These are phyloP conservation scores for Naja naja DNA, from an alignment of 2,113 vertebrate genomes.

Conservation along the genomic window DNA sequence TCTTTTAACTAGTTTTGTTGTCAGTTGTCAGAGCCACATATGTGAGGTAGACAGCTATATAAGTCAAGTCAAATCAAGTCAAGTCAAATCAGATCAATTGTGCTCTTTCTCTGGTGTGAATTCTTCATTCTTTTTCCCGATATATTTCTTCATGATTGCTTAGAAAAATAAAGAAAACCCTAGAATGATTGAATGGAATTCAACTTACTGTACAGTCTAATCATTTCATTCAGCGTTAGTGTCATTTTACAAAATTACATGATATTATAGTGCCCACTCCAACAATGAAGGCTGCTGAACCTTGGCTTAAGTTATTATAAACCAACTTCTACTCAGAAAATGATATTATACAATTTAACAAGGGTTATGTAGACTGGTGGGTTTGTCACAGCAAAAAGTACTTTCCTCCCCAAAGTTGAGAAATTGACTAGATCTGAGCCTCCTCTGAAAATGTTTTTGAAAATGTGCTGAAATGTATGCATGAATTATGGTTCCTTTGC, in stretches of 20 bases:
- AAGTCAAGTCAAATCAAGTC: neutral
- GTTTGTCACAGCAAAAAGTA: neutral
- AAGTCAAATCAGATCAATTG: neutral
- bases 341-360: neutral
- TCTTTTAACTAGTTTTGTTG: neutral
- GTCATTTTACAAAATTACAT: neutral
- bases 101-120: neutral
- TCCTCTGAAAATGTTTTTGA: neutral
- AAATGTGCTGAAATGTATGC: neutral
- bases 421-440: neutral
- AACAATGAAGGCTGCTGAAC: neutral
- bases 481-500: neutral
- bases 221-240: neutral
- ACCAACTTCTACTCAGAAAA: neutral
- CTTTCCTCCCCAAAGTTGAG: neutral
- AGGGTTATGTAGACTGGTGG: neutral
- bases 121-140: neutral
- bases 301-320: neutral
- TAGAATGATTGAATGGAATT: neutral
- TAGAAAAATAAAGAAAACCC: neutral
- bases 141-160: neutral
- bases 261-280: neutral
- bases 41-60: neutral
- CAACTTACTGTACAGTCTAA: neutral
- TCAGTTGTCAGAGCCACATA: neutral